phyloP scores from a whole-genome alignment of 2,113 vertebrate species.

The Nycticryphes semicollaris region DNA sequence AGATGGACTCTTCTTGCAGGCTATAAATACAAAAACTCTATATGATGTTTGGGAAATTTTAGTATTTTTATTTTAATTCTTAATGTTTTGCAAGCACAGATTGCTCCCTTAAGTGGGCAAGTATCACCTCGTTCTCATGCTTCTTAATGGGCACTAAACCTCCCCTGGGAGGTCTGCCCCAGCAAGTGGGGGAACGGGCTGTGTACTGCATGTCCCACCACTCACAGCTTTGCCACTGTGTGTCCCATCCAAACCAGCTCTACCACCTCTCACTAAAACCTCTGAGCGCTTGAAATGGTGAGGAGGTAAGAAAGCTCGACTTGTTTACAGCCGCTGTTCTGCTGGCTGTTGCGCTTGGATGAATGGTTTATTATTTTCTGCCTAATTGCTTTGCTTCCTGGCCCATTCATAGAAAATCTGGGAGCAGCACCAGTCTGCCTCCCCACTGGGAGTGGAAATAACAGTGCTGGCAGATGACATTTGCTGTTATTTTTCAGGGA shows the following conservation, averaged over 20 bases:
- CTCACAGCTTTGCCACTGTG: background rate
- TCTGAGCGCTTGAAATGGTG: accelerated
- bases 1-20: background rate
- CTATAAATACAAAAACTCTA: background rate
- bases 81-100: background rate
- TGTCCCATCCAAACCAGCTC: no score
- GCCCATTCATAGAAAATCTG: conserved; percentile 29
- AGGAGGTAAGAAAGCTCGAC: background rate
- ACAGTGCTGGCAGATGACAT: background rate
- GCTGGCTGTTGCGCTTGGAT: conserved; percentile 7
- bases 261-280: background rate
- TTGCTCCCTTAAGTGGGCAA: background rate
- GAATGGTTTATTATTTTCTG: conserved; percentile 31
- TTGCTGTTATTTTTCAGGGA: background rate
- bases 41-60: background rate
- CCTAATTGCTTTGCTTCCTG: conserved; percentile 14
- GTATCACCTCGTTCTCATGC: background rate
- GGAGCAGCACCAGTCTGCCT: background rate
- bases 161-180: background rate
- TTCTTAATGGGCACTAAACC: background rate
- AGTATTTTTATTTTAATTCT: background rate
- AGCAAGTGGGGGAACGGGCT: background rate
- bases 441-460: background rate
- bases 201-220: accelerated
- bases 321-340: conserved; percentile 13